phyloP scores from a whole-genome alignment of 2,888 invertebrate genomes.

The Diachrysia chrysitis region DNA sequence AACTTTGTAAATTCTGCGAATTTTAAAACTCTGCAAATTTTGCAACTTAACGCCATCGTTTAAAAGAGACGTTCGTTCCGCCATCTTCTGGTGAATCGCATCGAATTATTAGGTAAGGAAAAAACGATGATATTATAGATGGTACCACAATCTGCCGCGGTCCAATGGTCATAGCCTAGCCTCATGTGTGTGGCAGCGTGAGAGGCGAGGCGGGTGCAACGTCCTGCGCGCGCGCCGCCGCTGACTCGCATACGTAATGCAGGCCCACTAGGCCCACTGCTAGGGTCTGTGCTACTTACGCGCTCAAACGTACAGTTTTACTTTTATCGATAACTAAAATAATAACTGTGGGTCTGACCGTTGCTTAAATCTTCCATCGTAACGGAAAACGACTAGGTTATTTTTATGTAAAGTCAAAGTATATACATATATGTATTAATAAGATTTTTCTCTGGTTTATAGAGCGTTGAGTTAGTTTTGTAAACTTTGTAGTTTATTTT shows the following conservation, averaged over 20 bases:
- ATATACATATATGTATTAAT: too few species aligned
- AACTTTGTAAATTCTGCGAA: too few species aligned
- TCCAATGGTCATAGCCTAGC: conserved; percentile 60
- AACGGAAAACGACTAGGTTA: background rate
- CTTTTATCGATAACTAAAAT: conserved; percentile 25
- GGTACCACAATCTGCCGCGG: conserved; percentile 42
- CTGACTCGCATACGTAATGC: conserved; percentile 83
- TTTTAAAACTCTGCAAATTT: too few species aligned
- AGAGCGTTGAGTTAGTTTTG: background rate
- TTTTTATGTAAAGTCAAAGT: background rate
- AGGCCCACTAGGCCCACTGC: background rate
- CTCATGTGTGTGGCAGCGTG: conserved; percentile 52
- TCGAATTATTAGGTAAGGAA: background rate
- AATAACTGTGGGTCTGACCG: background rate
- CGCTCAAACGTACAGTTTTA: conserved; percentile 34
- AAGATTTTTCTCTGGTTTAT: background rate
- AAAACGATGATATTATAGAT: conserved; percentile 17
- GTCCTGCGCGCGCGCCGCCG: conserved; percentile 75
- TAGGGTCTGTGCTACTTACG: conserved; percentile 43
- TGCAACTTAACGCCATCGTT: too few species aligned
- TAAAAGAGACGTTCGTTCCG: too few species aligned
- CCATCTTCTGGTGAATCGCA: background rate
- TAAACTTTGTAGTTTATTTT: background rate
- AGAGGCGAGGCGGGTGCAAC: conserved; percentile 79
- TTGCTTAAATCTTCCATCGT: background rate